These are phyloP conservation scores for Pipistrellus pygmaeus DNA, from an alignment of 2,797 vertebrate genomes.

Conservation along the genomic window DNA sequence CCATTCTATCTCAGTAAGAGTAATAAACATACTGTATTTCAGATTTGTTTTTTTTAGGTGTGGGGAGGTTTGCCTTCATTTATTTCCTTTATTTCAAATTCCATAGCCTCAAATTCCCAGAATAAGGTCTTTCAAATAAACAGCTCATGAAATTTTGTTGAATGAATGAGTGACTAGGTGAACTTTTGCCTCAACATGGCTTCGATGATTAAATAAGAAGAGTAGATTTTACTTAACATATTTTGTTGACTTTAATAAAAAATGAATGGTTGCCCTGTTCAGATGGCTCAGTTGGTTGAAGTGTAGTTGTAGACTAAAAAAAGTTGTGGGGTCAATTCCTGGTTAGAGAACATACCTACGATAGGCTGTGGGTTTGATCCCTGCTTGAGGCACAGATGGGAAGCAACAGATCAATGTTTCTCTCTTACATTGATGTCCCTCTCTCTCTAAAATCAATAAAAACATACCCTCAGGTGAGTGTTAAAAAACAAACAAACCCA, in stretches of 20 bases:
- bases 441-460: not conserved
- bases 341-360: not conserved
- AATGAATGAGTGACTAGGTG: not conserved
- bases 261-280: not conserved
- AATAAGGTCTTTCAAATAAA: constrained; percentile 29
- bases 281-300: not conserved
- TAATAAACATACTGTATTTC: not conserved
- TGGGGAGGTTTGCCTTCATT: constrained; percentile 2
- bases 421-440: not conserved
- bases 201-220: not conserved
- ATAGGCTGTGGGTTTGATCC: not conserved
- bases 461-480: not conserved
- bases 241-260: constrained; percentile 47
- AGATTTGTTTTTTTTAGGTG: not conserved
- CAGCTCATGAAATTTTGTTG: constrained; percentile 3
- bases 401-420: not conserved
- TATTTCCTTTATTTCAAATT: constrained; percentile 3
- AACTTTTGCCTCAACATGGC: not conserved
- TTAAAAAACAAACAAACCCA: not conserved
- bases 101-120: not conserved
- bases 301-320: not conserved
- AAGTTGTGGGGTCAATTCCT: not conserved
- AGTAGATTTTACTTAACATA: constrained; percentile 27
- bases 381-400: not conserved
- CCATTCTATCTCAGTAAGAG: not conserved